These are phyloP conservation scores for Spisula subtruncata DNA, from an alignment of 2,888 invertebrate species.

Conservation along the genomic window DNA sequence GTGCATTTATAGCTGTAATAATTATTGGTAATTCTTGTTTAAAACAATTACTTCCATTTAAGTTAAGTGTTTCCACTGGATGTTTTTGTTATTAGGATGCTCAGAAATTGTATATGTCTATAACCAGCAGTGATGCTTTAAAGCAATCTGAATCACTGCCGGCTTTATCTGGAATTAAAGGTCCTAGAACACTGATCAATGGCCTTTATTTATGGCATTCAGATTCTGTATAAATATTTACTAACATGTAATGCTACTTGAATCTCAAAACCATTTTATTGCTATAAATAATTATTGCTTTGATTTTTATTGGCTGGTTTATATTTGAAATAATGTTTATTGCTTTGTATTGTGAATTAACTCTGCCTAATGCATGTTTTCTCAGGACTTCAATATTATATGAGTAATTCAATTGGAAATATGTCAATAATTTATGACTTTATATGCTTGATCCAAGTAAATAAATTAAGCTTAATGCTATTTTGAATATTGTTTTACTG, in stretches of 20 bases:
- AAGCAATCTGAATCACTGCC: not conserved
- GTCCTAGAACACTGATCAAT: not conserved
- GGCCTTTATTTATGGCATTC: not conserved
- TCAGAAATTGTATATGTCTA: not conserved
- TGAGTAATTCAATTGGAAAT: not conserved
- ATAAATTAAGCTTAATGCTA: not conserved
- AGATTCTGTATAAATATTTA: not conserved
- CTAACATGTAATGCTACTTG: not conserved
- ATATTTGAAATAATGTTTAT: conserved; percentile 8
- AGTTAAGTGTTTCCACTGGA: not conserved
- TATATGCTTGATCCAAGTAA: conserved; percentile 5
- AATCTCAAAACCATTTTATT: not conserved
- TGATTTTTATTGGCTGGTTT: not conserved
- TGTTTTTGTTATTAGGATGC: not conserved
- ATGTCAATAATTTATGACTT: not conserved
- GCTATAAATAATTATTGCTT: not conserved
- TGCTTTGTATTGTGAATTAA: not conserved
- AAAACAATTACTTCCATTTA: not conserved
- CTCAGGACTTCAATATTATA: not conserved
- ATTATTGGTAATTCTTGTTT: not conserved
- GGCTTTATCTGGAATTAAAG: not conserved
- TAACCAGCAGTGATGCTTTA: not conserved
- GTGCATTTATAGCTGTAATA: not conserved
- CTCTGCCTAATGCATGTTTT: not conserved
- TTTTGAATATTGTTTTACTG: not conserved